Conservation (phyloP, 2,797 vertebrate genomes). For the Falco berigora region DNA sequence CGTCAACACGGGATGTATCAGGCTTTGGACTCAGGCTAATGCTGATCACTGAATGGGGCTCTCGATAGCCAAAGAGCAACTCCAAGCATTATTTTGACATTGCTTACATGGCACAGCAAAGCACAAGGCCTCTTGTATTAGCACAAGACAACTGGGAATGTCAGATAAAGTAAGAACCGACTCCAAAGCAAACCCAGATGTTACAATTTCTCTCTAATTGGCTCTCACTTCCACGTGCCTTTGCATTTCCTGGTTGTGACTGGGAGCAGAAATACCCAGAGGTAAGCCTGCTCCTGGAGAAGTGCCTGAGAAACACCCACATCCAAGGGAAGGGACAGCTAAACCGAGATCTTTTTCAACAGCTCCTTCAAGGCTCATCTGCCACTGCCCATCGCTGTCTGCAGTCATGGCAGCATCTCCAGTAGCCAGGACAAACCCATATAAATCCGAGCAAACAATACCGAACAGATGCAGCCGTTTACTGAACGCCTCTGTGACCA, state of each 20-base stretch:
- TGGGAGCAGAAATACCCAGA: not conserved
- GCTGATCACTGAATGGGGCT: not conserved
- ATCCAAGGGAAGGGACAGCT: not conserved
- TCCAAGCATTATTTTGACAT: not conserved
- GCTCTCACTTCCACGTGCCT: not conserved
- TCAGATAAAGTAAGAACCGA: not conserved
- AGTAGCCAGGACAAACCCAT: not conserved
- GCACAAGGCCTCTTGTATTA: not conserved
- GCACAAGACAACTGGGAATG: not conserved
- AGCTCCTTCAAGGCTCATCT: not conserved
- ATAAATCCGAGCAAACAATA: not conserved
- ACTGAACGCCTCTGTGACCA: not conserved
- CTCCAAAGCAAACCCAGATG: not conserved
- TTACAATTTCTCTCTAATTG: not conserved
- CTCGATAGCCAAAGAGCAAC: not conserved
- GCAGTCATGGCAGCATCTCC: not conserved
- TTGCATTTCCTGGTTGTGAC: not conserved
- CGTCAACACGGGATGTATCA: accelerated
- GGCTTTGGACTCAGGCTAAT: not conserved
- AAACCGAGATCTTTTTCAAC: not conserved
- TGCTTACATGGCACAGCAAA: not conserved
- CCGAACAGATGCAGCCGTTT: not conserved
- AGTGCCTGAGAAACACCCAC: not conserved
- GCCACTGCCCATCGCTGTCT: not conserved
- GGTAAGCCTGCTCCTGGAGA: not conserved